Conservation (phyloP, 2,113 vertebrate species). For the Etheostoma spectabile region DNA sequence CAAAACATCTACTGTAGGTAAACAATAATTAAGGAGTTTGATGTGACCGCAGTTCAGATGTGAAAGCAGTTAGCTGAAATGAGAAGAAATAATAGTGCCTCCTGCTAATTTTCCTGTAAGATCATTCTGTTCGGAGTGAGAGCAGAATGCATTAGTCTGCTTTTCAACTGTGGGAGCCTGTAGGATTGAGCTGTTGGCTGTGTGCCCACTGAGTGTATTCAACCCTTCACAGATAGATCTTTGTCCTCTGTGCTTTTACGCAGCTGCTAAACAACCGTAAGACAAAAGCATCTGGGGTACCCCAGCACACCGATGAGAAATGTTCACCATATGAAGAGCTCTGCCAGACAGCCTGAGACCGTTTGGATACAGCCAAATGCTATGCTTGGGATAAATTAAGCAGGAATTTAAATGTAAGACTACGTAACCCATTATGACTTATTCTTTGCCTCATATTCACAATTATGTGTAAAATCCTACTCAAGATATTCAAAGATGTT, state of each 20-base stretch:
- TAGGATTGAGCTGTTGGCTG: slow-evolving; percentile 87
- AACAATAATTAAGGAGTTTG: not conserved
- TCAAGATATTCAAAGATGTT: not conserved
- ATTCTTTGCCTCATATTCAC: slow-evolving; percentile 3
- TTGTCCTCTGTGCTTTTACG: slow-evolving; percentile 87
- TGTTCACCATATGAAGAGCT: slow-evolving; percentile 78
- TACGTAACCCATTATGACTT: slow-evolving; percentile 38
- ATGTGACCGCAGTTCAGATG: slow-evolving; percentile 40
- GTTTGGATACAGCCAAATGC: slow-evolving; percentile 64
- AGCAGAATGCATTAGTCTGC: slow-evolving; percentile 72
- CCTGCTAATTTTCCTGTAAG: slow-evolving; percentile 61
- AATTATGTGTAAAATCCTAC: slow-evolving; percentile 12
- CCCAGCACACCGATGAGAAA: slow-evolving; percentile 81
- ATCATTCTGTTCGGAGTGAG: slow-evolving; percentile 69
- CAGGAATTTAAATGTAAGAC: slow-evolving; percentile 64
- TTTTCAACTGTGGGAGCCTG: slow-evolving; percentile 78
- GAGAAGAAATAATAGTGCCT: slow-evolving; percentile 35
- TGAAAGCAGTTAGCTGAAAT: slow-evolving; percentile 43
- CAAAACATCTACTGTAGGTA: not conserved
- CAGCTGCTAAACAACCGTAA: slow-evolving; percentile 83
- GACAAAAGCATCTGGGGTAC: slow-evolving; percentile 89
- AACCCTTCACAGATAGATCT: slow-evolving; percentile 90
- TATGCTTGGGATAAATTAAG: slow-evolving; percentile 67
- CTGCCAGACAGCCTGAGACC: slow-evolving; percentile 63
- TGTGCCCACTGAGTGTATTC: slow-evolving; percentile 88